Evolutionary conservation across 2,888 invertebrate genomes (phyloP).

Genomic region (Plutella xylostella): DNA sequence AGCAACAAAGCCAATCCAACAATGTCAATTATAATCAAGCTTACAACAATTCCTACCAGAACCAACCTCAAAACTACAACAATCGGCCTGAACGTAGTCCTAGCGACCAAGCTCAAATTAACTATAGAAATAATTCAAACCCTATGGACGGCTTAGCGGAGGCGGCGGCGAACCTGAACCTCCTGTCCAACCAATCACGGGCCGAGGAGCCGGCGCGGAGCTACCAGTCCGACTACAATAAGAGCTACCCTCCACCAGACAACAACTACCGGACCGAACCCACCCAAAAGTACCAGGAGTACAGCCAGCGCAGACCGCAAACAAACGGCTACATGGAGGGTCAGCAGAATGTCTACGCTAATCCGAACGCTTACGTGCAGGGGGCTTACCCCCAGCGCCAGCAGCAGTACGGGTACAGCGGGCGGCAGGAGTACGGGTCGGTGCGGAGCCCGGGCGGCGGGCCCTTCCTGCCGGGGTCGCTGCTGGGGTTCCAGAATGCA

Average conservation of each 20-base stretch:
- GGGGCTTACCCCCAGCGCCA: conserved; percentile 28
- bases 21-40: conserved; percentile 33
- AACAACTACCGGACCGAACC: conserved; percentile 30
- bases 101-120: conserved; percentile 20
- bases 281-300: conserved; percentile 39
- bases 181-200: conserved; percentile 32
- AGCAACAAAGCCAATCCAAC: conserved; percentile 18
- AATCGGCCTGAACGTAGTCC: conserved; percentile 19
- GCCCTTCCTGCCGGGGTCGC: conserved; percentile 50
- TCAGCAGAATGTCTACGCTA: conserved; percentile 32
- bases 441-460: conserved; percentile 20
- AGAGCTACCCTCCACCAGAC: conserved; percentile 32
- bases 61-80: conserved; percentile 33
- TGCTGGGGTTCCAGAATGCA: conserved; percentile 63
- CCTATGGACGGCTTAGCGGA: conserved; percentile 46
- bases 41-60: conserved; percentile 43
- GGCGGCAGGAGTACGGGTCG: conserved; percentile 21
- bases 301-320: conserved; percentile 25
- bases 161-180: conserved; percentile 41
- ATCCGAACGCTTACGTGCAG: conserved; percentile 32
- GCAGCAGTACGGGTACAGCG: conserved; percentile 15
- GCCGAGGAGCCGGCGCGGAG: conserved; percentile 33
- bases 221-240: conserved; percentile 33
- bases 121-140: conserved; percentile 32
- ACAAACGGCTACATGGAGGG: conserved; percentile 47